phyloP scores from a whole-genome alignment of 2,888 invertebrate genomes.

The Cheilosia variabilis region DNA sequence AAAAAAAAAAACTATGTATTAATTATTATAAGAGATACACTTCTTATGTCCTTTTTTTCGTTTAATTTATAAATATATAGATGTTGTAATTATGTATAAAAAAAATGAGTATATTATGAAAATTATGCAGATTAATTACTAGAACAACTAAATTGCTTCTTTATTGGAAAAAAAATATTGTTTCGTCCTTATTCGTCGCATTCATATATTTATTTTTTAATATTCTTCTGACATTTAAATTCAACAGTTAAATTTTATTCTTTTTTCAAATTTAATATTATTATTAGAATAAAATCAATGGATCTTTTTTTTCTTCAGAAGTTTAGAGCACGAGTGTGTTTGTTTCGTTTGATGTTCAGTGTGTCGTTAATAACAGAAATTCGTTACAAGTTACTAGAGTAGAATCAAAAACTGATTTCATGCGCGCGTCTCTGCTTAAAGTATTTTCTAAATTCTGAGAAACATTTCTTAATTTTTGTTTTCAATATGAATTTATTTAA shows the following conservation, averaged over 20 bases:
- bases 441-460: conserved; percentile 33
- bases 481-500: conserved; percentile 36
- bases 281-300: conserved; percentile 24
- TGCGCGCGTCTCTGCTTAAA: conserved; percentile 20
- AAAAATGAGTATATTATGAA: conserved; percentile 39
- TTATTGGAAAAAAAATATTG: conserved; percentile 32
- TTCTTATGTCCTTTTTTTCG: conserved; percentile 26
- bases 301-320: conserved; percentile 20
- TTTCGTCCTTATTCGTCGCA: conserved; percentile 27
- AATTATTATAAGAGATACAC: conserved; percentile 51
- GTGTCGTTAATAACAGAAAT: conserved; percentile 29
- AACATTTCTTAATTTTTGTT: conserved; percentile 32
- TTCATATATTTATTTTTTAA: conserved; percentile 28
- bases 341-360: conserved; percentile 18
- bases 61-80: conserved; percentile 51
- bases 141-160: conserved; percentile 41
- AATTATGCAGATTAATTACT: conserved; percentile 43
- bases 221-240: conserved; percentile 27
- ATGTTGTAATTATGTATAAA: conserved; percentile 53
- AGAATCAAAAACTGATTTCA: conserved; percentile 1
- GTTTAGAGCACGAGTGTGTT: conserved; percentile 41
- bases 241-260: conserved; percentile 31
- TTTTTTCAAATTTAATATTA: conserved; percentile 14
- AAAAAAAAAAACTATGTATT: conserved; percentile 32
- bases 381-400: conserved; percentile 22